Conservation (phyloP, 2,797 vertebrate genomes). For the Sciaenops ocellatus region DNA sequence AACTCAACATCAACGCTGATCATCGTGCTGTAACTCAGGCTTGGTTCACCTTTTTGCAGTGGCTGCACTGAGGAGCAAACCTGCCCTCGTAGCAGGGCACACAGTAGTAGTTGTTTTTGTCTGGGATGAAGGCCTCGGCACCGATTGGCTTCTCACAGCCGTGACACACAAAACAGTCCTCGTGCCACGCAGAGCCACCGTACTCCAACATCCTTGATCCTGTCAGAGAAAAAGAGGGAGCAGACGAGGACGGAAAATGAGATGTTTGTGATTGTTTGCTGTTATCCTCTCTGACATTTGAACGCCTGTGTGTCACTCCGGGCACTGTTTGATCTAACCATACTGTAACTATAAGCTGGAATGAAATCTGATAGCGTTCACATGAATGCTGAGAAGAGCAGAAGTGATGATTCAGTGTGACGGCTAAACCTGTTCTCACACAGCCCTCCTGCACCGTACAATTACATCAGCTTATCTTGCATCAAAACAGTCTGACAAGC, state of each 20-base stretch:
- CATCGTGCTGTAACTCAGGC: background rate
- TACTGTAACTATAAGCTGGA: background rate
- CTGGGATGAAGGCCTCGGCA: conserved; percentile 92
- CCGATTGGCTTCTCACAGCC: conserved; percentile 94
- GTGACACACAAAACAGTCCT: conserved; percentile 94
- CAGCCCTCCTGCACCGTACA: background rate
- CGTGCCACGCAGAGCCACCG: conserved; percentile 91
- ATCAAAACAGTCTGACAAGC: conserved; percentile 37
- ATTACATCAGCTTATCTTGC: conserved; percentile 27
- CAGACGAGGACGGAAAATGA: background rate
- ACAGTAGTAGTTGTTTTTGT: conserved; percentile 92
- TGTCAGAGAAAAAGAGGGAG: conserved; percentile 53
- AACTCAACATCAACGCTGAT: background rate
- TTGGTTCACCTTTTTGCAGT: conserved; percentile 92
- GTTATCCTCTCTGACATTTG: conserved; percentile 5
- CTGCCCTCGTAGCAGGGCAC: conserved; percentile 94
- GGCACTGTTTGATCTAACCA: conserved; percentile 14
- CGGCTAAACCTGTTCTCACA: conserved; percentile 47
- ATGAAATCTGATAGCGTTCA: conserved; percentile 31
- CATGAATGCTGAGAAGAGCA: background rate
- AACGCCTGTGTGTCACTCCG: background rate
- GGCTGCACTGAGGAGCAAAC: conserved; percentile 92
- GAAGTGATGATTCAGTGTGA: conserved; percentile 34
- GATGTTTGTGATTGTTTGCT: conserved; percentile 10
- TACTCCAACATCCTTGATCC: conserved; percentile 95